These are phyloP conservation scores for Parazoanthus darwini DNA, from an alignment of 92 coral and sea anemone genomes.

Conservation along the genomic window DNA sequence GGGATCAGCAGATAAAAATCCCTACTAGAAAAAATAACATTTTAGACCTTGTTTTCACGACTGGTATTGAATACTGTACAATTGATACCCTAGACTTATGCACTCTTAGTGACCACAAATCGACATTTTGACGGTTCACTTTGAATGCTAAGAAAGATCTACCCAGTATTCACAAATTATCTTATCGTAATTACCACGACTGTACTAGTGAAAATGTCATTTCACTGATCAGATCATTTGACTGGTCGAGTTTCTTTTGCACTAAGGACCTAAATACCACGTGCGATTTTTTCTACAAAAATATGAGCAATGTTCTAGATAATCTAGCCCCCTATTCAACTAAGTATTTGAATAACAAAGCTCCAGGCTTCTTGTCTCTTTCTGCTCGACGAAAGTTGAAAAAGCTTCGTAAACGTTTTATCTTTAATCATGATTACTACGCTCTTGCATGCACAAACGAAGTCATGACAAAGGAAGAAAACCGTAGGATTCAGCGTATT, in stretches of 20 bases:
- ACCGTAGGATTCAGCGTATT: not conserved
- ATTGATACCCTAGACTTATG: too few relatives aligned
- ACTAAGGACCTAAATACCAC: not conserved
- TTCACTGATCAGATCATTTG: not conserved
- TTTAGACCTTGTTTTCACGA: too few relatives aligned
- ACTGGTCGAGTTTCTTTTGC: not conserved
- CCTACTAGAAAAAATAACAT: too few relatives aligned
- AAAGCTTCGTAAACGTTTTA: not conserved
- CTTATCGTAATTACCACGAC: too few relatives aligned
- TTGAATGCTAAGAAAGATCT: too few relatives aligned
- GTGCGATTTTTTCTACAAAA: not conserved
- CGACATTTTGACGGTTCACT: too few relatives aligned
- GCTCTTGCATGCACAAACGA: not conserved
- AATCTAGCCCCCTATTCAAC: not conserved
- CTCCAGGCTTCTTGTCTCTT: not conserved
- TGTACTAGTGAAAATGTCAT: too few relatives aligned
- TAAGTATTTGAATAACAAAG: not conserved
- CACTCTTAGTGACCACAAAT: too few relatives aligned
- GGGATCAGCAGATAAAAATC: too few relatives aligned
- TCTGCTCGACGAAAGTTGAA: not conserved
- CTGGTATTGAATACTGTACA: too few relatives aligned
- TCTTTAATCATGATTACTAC: not conserved
- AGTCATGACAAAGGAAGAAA: not conserved
- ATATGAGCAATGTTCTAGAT: not conserved
- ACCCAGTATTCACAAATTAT: too few relatives aligned